Evolutionary conservation across 1,140 invertebrate genomes (phyloP).

Genomic region (Delia radicum): DNA sequence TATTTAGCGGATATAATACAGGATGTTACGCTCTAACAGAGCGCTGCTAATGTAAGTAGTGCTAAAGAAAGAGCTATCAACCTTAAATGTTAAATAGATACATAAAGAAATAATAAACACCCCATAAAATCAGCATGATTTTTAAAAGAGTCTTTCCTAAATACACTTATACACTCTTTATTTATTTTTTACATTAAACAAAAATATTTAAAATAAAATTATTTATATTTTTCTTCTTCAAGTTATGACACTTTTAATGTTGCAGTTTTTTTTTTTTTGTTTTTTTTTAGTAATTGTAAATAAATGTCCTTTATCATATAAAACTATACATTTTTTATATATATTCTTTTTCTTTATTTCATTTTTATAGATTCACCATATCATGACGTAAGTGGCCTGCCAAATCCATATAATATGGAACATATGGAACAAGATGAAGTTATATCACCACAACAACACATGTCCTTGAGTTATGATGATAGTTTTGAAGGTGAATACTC

Average conservation of each 20-base stretch:
- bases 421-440: slow-evolving; percentile 68
- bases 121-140: too few relatives aligned
- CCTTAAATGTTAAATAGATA: not conserved
- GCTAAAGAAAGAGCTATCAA: not conserved
- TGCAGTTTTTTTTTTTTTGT: not conserved
- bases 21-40: slow-evolving; percentile 57
- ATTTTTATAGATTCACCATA: slow-evolving; percentile 79
- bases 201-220: too few relatives aligned
- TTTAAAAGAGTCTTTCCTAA: not conserved
- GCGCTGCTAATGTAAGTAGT: slow-evolving; percentile 53
- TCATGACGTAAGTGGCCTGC: slow-evolving; percentile 87
- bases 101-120: not conserved
- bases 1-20: slow-evolving; percentile 54
- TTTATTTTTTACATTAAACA: too few relatives aligned
- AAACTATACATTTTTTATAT: not conserved
- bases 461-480: slow-evolving; percentile 87
- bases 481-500: slow-evolving; percentile 90
- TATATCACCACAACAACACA: slow-evolving; percentile 77
- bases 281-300: not conserved
- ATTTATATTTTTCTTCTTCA: too few relatives aligned
- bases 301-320: not conserved
- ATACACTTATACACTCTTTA: too few relatives aligned
- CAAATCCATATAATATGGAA: slow-evolving; percentile 79
- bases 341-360: slow-evolving; percentile 10
- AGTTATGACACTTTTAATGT: too few relatives aligned